Base-by-base conservation (phyloP, 2,888 invertebrate species). In the Zhengitettix transpicula region DNA sequence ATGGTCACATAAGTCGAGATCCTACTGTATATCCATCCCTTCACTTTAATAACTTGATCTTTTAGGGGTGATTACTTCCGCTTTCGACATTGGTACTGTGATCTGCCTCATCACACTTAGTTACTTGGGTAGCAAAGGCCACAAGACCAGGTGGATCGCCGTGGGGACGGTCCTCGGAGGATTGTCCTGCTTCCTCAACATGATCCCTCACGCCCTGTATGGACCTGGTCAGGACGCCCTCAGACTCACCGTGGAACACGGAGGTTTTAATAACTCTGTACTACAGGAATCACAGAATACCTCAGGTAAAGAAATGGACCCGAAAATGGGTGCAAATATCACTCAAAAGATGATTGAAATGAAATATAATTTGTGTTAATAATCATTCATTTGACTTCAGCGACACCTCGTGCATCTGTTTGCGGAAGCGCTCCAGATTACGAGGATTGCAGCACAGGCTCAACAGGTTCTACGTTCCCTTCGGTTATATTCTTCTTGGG, bases 111-210 rank as follows among this genome's bases (percentile, higher is more conserved):
- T 84, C 58, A 73, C 83, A 57, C 69, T 84, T 51, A 80, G 82
- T 16, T 83, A 83, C 65, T 77, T 79, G 65, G 84, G 83, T 10
- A 82, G 83, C n/a, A 77, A 79, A 63, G 77, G 82, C 40, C 82
- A 83, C 71, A 77, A 84, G 57, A 83, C 85, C 0, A 71, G 78
- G 59, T 84, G 83, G 82, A 80, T 84, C 60, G 81, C 82, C 12
- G 75, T 77, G 68, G 84, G 84, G n/a, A 80, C 82, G 54, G 72
- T 78, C 11, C 73, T 79, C 63, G 81, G 81, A 56, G 79, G 81
- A 11, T 40, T 80, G 9, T 81, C 82, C 53, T 82, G 82, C 65
- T 78, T 79, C 63, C 77, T 82, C 12, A 70, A 82, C 52, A 79
- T 79, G 0, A 66, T 80, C 62, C 83, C 83, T 0, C 82, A 83